Conservation (phyloP, 2,888 invertebrate genomes). For the Tyria jacobaeae region DNA sequence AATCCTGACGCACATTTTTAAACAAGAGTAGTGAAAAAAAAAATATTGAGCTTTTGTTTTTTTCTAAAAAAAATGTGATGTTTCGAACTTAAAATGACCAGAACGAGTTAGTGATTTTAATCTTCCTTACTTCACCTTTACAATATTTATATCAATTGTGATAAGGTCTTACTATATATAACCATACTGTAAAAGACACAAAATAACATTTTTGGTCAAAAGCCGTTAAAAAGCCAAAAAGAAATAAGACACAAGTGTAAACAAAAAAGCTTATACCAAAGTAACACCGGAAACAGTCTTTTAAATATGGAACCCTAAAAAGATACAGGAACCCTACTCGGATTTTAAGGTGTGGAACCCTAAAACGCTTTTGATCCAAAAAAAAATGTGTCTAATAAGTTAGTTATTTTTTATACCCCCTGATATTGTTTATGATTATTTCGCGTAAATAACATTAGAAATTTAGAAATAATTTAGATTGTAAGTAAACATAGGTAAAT, state of each 20-base stretch:
- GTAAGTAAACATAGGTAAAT: constrained; percentile 41
- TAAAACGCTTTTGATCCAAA: constrained; percentile 38
- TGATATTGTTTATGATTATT: constrained; percentile 47
- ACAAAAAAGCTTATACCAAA: background rate
- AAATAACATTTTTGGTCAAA: constrained; percentile 31
- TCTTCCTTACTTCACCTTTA: constrained; percentile 49
- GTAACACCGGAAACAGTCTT: background rate
- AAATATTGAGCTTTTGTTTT: constrained; percentile 40
- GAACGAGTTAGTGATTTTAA: constrained; percentile 53
- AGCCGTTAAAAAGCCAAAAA: constrained; percentile 3
- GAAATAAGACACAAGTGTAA: background rate
- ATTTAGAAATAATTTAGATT: constrained; percentile 42
- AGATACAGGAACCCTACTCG: background rate
- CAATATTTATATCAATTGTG: constrained; percentile 52
- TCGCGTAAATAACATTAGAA: constrained; percentile 44
- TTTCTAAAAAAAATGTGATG: constrained; percentile 45
- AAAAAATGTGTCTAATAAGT: constrained; percentile 32
- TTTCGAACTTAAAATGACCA: constrained; percentile 53
- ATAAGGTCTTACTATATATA: constrained; percentile 46
- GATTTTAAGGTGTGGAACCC: background rate
- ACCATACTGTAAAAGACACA: constrained; percentile 38
- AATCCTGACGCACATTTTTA: constrained; percentile 45
- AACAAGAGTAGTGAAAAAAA: constrained; percentile 38
- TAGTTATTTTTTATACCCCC: constrained; percentile 52
- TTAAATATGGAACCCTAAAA: background rate